A percentile compares a stretch with the other conserved stretches of the same genome.
Conservation (phyloP, 2,797 vertebrate genomes). For the Sparidentex hasta region DNA sequence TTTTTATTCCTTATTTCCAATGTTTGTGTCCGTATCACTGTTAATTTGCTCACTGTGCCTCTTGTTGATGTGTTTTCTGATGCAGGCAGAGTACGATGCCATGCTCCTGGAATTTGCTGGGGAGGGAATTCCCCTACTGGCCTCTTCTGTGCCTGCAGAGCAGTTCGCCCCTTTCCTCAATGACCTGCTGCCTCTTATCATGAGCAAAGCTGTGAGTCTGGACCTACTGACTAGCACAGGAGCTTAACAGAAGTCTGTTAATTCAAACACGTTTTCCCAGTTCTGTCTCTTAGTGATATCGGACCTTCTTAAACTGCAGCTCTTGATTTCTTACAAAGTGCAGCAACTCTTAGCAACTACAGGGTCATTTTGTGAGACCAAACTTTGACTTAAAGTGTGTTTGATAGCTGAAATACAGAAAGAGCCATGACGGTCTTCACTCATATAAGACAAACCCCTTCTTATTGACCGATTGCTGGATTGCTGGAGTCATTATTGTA, state of each 20-base stretch:
- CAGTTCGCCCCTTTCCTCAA: conserved; percentile 90
- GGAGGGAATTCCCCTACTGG: conserved; percentile 90
- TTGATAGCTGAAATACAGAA: background rate
- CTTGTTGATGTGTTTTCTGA: conserved; percentile 16
- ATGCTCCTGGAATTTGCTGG: conserved; percentile 93
- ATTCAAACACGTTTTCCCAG: background rate
- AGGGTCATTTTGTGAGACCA: background rate
- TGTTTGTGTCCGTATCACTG: background rate
- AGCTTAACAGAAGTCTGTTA: background rate
- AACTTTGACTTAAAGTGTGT: background rate
- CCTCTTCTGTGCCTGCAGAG: conserved; percentile 86
- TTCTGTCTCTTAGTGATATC: background rate
- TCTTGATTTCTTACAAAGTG: background rate
- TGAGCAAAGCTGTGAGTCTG: conserved; percentile 90
- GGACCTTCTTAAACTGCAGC: background rate
- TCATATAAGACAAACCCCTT: background rate
- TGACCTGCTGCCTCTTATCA: conserved; percentile 90
- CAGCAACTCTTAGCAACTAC: background rate
- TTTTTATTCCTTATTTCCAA: background rate
- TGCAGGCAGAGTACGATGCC: conserved; percentile 91
- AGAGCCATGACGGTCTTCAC: background rate
- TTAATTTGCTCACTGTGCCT: background rate
- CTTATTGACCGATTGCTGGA: background rate
- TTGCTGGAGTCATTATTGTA: background rate
- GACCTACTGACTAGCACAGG: background rate